Evolutionary conservation across 2,113 vertebrate genomes (phyloP).

Genomic region (Anolis carolinensis): DNA sequence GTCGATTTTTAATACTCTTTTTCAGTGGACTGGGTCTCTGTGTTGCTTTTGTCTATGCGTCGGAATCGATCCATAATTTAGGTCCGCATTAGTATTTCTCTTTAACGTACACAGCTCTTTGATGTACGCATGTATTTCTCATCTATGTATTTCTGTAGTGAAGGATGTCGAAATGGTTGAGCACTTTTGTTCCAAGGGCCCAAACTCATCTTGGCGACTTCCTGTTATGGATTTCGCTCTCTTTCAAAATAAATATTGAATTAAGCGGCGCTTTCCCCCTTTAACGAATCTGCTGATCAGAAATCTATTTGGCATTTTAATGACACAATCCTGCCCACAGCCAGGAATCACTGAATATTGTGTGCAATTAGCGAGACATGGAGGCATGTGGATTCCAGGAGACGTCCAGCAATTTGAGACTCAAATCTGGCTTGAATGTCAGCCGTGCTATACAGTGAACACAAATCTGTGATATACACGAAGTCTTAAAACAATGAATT

Average conservation of each 20-base stretch:
- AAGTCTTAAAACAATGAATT: no score
- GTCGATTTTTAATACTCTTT: background rate
- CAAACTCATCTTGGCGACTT: slow-evolving; percentile 46
- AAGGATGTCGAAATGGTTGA: slow-evolving; percentile 55
- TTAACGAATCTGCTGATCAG: slow-evolving; percentile 48
- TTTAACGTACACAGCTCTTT: slow-evolving; percentile 40
- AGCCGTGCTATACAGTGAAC: no score
- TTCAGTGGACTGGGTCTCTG: slow-evolving; percentile 15
- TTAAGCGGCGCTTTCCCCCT: background rate
- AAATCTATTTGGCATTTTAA: slow-evolving; percentile 58
- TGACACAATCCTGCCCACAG: slow-evolving; percentile 38
- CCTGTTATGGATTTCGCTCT: no score
- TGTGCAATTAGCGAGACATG: background rate
- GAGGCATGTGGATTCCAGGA: background rate
- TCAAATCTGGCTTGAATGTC: slow-evolving; percentile 24
- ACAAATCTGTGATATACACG: no score
- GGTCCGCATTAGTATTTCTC: slow-evolving; percentile 27
- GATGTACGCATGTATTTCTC: slow-evolving; percentile 53
- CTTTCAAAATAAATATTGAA: background rate
- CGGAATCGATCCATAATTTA: slow-evolving; percentile 30
- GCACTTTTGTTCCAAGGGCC: slow-evolving; percentile 44
- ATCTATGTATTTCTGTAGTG: slow-evolving; percentile 61
- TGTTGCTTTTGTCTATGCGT: background rate
- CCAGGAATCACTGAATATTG: slow-evolving; percentile 17
- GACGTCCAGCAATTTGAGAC: slow-evolving; percentile 32